A percentile compares a stretch with the other conserved stretches of the same genome.
These are phyloP conservation scores for Spea hammondii DNA, from an alignment of 2,797 vertebrate species.

Conservation along the genomic window DNA sequence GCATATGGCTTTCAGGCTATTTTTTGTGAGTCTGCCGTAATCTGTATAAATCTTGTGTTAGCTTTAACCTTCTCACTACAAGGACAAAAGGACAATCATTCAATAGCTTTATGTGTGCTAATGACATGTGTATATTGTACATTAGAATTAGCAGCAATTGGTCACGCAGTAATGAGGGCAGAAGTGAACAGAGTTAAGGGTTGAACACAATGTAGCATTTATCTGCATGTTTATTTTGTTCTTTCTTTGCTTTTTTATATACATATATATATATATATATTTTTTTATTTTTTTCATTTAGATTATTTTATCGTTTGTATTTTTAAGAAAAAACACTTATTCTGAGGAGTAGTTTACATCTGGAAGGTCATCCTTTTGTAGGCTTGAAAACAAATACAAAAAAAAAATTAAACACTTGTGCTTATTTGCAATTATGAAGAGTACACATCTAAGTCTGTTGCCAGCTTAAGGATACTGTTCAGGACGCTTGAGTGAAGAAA, in stretches of 20 bases:
- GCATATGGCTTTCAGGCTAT: slow-evolving; percentile 1
- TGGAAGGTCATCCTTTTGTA: too few relatives aligned
- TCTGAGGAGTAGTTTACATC: too few relatives aligned
- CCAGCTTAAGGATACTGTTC: slow-evolving; percentile 56
- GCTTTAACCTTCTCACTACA: slow-evolving; percentile 55
- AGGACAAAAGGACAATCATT: slow-evolving; percentile 60
- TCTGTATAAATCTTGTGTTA: slow-evolving; percentile 46
- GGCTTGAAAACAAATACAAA: too few relatives aligned
- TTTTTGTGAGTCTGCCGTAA: slow-evolving; percentile 6
- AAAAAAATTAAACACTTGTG: neutral
- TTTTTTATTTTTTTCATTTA: too few relatives aligned
- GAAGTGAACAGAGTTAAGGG: slow-evolving; percentile 13
- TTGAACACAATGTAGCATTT: neutral
- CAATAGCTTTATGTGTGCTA: slow-evolving; percentile 58
- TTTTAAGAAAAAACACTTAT: too few relatives aligned
- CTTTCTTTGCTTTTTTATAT: too few relatives aligned
- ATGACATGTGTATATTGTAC: slow-evolving; percentile 39
- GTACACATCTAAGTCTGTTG: slow-evolving; percentile 52
- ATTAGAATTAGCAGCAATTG: slow-evolving; percentile 59
- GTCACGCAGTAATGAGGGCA: slow-evolving; percentile 53
- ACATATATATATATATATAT: too few relatives aligned
- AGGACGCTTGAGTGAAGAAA: slow-evolving; percentile 54
- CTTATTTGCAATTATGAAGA: slow-evolving; percentile 42
- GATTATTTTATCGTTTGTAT: too few relatives aligned
- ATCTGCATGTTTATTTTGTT: slow-evolving; percentile 12